Evolutionary conservation across 2,113 vertebrate genomes (phyloP).

Genomic region (Excalfactoria chinensis): DNA sequence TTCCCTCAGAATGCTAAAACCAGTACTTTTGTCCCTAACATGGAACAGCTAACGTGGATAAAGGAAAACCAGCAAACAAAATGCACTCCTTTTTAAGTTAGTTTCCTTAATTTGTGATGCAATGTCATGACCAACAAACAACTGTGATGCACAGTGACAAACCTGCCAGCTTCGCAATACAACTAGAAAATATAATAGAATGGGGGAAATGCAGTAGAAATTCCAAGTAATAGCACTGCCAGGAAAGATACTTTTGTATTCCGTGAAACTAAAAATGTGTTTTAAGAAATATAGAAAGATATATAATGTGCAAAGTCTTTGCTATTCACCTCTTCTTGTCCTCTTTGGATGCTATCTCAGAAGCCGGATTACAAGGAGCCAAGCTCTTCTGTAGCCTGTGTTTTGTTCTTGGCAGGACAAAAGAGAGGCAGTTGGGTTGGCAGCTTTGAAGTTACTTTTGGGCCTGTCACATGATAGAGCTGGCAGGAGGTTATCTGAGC

Average conservation of each 20-base stretch:
- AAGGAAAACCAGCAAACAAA: background rate
- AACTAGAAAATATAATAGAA: background rate
- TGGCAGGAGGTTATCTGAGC: constrained; percentile 46
- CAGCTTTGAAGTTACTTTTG: constrained; percentile 53
- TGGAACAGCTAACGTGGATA: background rate
- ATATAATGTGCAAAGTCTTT: background rate
- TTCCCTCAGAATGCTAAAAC: background rate
- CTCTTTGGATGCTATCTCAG: background rate
- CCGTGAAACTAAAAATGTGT: background rate
- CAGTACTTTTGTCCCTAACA: background rate
- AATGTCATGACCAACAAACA: background rate
- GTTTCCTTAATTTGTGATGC: background rate
- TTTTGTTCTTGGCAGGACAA: constrained; percentile 42
- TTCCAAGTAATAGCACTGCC: background rate
- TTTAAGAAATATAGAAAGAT: background rate
- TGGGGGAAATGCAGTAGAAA: background rate
- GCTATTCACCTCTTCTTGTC: background rate
- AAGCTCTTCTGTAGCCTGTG: background rate
- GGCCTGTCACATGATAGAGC: constrained; percentile 25
- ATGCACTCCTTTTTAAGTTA: background rate
- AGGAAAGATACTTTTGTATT: background rate
- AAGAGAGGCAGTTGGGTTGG: constrained; percentile 38
- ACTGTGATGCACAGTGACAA: background rate
- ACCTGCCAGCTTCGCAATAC: background rate
- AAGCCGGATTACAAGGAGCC: background rate